phyloP scores from a whole-genome alignment of 1,140 invertebrate genomes.

The Lasaia peninsularis region DNA sequence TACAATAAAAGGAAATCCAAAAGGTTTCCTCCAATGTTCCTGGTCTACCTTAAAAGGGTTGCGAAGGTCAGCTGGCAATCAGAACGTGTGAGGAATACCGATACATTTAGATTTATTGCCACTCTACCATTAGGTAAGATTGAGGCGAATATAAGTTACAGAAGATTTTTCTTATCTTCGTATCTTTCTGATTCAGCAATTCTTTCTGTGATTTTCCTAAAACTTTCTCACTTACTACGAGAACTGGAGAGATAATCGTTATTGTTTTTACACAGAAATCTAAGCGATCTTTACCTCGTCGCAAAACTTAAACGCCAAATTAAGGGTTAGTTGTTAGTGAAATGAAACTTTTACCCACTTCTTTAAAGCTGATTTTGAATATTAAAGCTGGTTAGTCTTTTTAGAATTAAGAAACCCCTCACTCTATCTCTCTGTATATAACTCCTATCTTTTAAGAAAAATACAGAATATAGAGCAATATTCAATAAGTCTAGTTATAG shows the following conservation, averaged over 20 bases:
- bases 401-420: too few species aligned
- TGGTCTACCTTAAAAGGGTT: conserved; percentile 9
- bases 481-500: background rate
- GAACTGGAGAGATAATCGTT: background rate
- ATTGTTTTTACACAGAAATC: background rate
- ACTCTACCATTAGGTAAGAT: conserved; percentile 7
- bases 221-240: too few species aligned
- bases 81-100: conserved; percentile 9
- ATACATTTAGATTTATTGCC: conserved; percentile 5
- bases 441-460: too few species aligned
- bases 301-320: too few species aligned
- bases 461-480: background rate
- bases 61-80: conserved; percentile 5
- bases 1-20: conserved; percentile 1
- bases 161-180: background rate
- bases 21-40: background rate
- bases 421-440: too few species aligned
- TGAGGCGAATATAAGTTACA: background rate
- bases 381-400: too few species aligned
- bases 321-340: too few species aligned
- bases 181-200: background rate
- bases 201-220: background rate
- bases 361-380: too few species aligned
- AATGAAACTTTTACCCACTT: too few species aligned
- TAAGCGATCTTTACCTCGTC: too few species aligned